phyloP scores from a whole-genome alignment of 2,113 vertebrate genomes.

The Pithys albifrons region DNA sequence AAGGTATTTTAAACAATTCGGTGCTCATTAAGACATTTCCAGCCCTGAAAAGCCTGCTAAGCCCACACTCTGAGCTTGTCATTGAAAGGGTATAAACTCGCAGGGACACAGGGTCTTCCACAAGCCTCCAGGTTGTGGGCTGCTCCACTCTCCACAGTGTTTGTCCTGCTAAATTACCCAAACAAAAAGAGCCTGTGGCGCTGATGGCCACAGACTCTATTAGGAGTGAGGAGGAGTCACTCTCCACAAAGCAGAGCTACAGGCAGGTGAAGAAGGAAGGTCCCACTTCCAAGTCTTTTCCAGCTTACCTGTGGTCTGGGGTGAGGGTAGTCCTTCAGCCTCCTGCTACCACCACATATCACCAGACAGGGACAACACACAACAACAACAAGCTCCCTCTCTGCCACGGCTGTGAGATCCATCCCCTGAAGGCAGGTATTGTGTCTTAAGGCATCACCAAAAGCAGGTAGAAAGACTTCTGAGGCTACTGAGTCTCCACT shows the following conservation, averaged over 20 bases:
- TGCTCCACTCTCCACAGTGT: fast-evolving
- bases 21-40: background rate
- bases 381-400: background rate
- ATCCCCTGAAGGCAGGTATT: background rate
- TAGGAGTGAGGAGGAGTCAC: fast-evolving
- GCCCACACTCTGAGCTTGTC: fast-evolving
- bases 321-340: background rate
- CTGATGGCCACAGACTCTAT: background rate
- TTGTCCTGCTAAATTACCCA: background rate
- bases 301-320: background rate
- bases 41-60: background rate
- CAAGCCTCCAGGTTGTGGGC: background rate
- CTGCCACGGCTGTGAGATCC: fast-evolving
- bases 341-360: background rate
- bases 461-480: background rate
- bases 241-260: background rate
- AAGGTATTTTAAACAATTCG: background rate
- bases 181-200: background rate
- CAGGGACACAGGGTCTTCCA: background rate
- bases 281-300: background rate
- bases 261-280: background rate
- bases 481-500: background rate
- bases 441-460: background rate
- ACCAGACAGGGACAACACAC: background rate
- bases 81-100: background rate